These are phyloP conservation scores for Drosophila murphyi DNA, from an alignment of 1,140 invertebrate genomes.

Conservation along the genomic window DNA sequence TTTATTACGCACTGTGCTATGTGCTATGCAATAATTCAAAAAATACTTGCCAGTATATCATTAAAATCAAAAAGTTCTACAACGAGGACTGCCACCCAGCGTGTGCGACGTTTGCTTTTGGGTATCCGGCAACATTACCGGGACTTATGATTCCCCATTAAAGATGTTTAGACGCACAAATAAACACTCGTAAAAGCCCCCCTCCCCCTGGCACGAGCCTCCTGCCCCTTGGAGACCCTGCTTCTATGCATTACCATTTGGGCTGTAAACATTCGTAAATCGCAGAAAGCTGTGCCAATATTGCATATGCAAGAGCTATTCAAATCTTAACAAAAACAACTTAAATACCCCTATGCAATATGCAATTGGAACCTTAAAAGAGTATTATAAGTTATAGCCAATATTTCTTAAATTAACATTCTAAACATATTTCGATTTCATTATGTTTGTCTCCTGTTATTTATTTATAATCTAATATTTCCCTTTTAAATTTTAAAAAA, in stretches of 20 bases:
- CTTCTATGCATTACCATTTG: constrained; percentile 25
- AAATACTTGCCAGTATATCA: constrained; percentile 79
- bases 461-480: too few relatives aligned
- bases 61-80: constrained; percentile 71
- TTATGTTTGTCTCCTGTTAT: too few relatives aligned
- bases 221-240: background rate
- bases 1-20: constrained; percentile 72
- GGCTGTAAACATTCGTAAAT: constrained; percentile 56
- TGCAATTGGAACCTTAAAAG: too few relatives aligned
- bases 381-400: too few relatives aligned
- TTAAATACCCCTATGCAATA: background rate
- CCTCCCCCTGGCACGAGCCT: constrained; percentile 26
- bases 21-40: constrained; percentile 74
- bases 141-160: constrained; percentile 65
- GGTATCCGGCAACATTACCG: constrained; percentile 23
- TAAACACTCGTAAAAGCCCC: constrained; percentile 65
- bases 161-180: constrained; percentile 80
- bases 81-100: constrained; percentile 58
- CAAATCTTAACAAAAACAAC: background rate
- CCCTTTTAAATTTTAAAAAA: too few relatives aligned
- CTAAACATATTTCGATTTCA: too few relatives aligned
- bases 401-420: too few relatives aligned
- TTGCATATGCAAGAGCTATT: constrained; percentile 9
- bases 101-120: constrained; percentile 41
- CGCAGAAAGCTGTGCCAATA: constrained; percentile 19